Evolutionary conservation across 2,888 invertebrate genomes (phyloP), one percentile per base, ranked within the genome.

Genomic region (Tridacna crocea): DNA sequence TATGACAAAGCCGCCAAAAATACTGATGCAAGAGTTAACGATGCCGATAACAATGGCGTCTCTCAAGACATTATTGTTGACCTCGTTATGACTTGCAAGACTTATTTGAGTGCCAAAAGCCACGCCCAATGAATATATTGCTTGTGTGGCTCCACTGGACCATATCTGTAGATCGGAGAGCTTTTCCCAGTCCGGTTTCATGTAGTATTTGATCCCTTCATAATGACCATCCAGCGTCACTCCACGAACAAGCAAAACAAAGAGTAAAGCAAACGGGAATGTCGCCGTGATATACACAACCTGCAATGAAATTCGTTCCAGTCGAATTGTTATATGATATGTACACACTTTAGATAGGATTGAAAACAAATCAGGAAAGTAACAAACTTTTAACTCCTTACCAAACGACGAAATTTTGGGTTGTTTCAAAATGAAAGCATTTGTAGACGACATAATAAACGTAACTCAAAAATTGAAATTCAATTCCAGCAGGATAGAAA

Each of bases 81-180:
- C 75, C 48, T 60, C 66, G 36, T 84, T 84, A 60, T 80, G 74
- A 55, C 80, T 84, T 13, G 84, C 65, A 8, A 84, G 55, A 24
- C 76, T 51, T 12, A 78, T 47, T 17, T 75, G 80, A 6, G 66
- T 66, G 2, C 84, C 80, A 8, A 26, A 80, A n/a, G 68, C 78
- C 13, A 84, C 58, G 12, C 84, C 84, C 0, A 77, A 13, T 1
- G 83, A 80, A 27, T 72, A 83, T 51, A 83, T 74, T 13, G 80
- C 80, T 46, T 83, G 83, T 19, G 75, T 75, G 0, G 80, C 78
- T 12, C 78, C 83, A 22, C 75, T 78, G 15, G 80, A 68, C 83
- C 83, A 83, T n/a, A 82, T 76, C 17, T 19, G n/a, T 26, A 80
- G 48, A 48, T 80, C 78, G 0, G 76, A 68, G 15, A 84, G 66